Base-by-base conservation (phyloP, 2,113 vertebrate genomes). In the Datnioides undecimradiatus region DNA sequence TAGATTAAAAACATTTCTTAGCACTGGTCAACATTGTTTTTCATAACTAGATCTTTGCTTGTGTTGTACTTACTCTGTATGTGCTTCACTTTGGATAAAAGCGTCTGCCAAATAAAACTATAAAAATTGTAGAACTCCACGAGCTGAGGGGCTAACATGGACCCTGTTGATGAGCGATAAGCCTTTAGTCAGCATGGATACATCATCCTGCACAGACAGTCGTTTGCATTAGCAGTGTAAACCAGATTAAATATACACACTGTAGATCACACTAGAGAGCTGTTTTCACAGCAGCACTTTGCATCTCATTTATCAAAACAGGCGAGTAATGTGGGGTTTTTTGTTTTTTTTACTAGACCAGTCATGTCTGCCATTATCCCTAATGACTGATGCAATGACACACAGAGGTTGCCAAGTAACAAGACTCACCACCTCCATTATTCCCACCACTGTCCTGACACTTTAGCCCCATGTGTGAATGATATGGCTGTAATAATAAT, bases 361-460 rank as follows among this genome's bases (percentile, higher is more conserved):
- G 57, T 64, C 65, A 54, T 73, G 38, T 69, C 48, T 74, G 27
- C 57, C 67, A 74, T 75, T 80, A 72, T 1, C 65, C 25, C 8
- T 58, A 79, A 88, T 83, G 83, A 79, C 31, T 72, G 70, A 83
- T 79, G 43, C 67, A 86, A 79, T 81, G 81, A 71, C 69, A 83
- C 46, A 31, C 41, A 45, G 41, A 82, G 65, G 72, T 82, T 83
- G 74, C 67, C 31, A 76, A 77, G 78, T 82, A 73, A 85, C 48
- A 2, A 68, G 41, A 34, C 49, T 48, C 10, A 0, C 31, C 71
- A 58, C 23, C 38, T 38, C 43, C 13, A 78, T 81, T 72, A 77
- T 71, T 74, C 2, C 49, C 8, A 31, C 14, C 21, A 29, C 70
- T 40, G 45, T 87, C 21, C 25, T 16, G 16, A 58, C 43, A 40